Evolutionary conservation across 53 echinoderm and acorn worm species (phyloP), one percentile per base, ranked within the genome.

Genomic region (Luidia sarsii): DNA sequence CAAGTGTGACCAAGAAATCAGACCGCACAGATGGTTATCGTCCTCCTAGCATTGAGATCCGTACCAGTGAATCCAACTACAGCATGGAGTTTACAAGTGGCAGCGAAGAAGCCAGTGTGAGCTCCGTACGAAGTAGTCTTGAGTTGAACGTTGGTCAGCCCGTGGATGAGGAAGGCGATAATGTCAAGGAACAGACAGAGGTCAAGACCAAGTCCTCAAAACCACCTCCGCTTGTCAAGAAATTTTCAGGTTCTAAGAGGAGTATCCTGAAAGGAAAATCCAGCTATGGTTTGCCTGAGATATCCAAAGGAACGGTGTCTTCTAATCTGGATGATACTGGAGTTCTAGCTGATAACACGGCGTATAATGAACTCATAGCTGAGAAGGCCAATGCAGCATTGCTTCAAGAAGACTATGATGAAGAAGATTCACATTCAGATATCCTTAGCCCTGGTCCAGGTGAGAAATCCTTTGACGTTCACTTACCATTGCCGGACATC

Each of bases 261-360:
- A 72, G 97, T 11, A 96, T 96, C 18, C 52, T 96, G 7, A 96
- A 96, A 49, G 67, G 74, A 64, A 87, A 89, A 23, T 92, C 95
- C 21, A 83, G 83, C 53, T 93, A 92, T 11, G 85, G 86, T 0
- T 35, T 70, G 0, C 51, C 48, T 4, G 92, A 88, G 0, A 29
- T 65, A 2, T 71, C 87, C 27, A 72, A 83, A 11, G 85, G 77
- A 6, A 89, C 90, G n/a, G 80, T 90, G 16, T 85, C 86, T 5
- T 55, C 73, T n/a, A 87, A 86, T 22, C 63, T 87, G 41, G 86
- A 93, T 39, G 92, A 93, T 82, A 82, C 77, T 10, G 64, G 59
- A 28, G 59, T 87, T 0, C 71, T 95, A 15, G 82, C 83, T 0
- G 73, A 86, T 33, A 93, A 96, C 63, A 93, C 92, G 0, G 83